phyloP scores from a whole-genome alignment of 2,797 vertebrate species.

The Synanceia verrucosa region DNA sequence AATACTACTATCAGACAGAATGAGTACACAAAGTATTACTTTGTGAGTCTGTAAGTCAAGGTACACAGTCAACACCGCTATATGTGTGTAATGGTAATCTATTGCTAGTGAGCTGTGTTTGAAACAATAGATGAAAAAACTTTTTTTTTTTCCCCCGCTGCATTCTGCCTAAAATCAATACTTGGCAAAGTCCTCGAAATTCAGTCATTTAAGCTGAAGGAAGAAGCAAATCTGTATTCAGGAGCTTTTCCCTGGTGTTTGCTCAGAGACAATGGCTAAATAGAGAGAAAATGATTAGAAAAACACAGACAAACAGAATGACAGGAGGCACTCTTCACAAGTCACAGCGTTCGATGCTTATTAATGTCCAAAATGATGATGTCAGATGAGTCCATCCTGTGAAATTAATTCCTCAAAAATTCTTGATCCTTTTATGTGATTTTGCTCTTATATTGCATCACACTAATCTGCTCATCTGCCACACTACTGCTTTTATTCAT shows the following conservation, averaged over 20 bases:
- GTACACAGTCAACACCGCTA: neutral
- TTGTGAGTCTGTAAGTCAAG: conserved; percentile 2
- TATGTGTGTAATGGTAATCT: neutral
- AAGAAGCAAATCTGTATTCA: conserved; percentile 32
- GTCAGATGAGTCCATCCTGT: neutral
- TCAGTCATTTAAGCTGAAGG: conserved; percentile 23
- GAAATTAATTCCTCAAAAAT: conserved; percentile 24
- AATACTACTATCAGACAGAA: conserved; percentile 9
- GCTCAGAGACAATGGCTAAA: conserved; percentile 9
- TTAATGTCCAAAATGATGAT: neutral
- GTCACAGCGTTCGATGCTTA: neutral
- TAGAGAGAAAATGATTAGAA: conserved; percentile 14
- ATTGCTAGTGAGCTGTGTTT: neutral
- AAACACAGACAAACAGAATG: conserved; percentile 12
- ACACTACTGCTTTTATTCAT: conserved; percentile 55
- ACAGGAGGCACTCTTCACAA: neutral
- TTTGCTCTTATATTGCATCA: conserved; percentile 18
- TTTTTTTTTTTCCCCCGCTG: neutral
- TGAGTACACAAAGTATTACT: conserved; percentile 8
- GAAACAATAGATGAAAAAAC: neutral
- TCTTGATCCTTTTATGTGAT: conserved; percentile 30
- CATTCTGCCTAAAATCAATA: conserved; percentile 24
- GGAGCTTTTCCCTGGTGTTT: conserved; percentile 23
- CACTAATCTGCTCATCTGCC: conserved; percentile 56
- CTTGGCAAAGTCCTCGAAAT: conserved; percentile 13